A percentile compares a stretch with the other conserved stretches of the same genome.
phyloP scores from a whole-genome alignment of 1,140 invertebrate species.

The Oryctes rhinoceros region DNA sequence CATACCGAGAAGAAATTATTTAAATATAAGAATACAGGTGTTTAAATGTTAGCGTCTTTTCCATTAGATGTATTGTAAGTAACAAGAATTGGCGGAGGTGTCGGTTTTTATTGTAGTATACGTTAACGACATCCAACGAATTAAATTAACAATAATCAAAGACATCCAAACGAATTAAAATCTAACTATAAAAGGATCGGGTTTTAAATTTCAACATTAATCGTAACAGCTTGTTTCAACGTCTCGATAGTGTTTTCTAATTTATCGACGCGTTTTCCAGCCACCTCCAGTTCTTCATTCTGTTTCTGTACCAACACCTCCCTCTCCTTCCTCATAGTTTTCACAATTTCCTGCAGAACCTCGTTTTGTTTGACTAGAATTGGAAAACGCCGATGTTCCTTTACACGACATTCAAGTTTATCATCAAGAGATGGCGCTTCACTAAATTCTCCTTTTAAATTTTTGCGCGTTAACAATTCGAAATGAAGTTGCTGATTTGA shows the following conservation, averaged over 20 bases:
- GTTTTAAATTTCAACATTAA: not conserved
- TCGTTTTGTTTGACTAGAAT: not conserved
- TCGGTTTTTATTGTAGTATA: too few relatives aligned
- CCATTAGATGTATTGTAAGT: too few relatives aligned
- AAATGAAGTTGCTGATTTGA: not conserved
- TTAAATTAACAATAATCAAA: too few relatives aligned
- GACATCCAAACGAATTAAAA: not conserved
- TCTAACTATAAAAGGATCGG: not conserved
- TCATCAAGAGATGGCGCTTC: not conserved
- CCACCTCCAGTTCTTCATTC: not conserved
- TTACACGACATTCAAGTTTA: not conserved
- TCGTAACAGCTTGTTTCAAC: not conserved
- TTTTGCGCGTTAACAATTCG: not conserved
- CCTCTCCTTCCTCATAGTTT: constrained; percentile 4
- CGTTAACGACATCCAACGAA: too few relatives aligned
- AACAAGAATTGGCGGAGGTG: too few relatives aligned
- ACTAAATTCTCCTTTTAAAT: not conserved
- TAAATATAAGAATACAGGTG: too few relatives aligned
- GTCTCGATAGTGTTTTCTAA: not conserved
- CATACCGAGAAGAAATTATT: too few relatives aligned
- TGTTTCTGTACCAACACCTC: not conserved
- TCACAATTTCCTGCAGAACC: constrained; percentile 8
- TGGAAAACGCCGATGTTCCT: not conserved
- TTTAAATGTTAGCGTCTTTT: too few relatives aligned
- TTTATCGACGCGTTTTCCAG: not conserved